Evolutionary conservation across 53 echinoderm and acorn worm species (phyloP).

Genomic region (Holothuria scabra): DNA sequence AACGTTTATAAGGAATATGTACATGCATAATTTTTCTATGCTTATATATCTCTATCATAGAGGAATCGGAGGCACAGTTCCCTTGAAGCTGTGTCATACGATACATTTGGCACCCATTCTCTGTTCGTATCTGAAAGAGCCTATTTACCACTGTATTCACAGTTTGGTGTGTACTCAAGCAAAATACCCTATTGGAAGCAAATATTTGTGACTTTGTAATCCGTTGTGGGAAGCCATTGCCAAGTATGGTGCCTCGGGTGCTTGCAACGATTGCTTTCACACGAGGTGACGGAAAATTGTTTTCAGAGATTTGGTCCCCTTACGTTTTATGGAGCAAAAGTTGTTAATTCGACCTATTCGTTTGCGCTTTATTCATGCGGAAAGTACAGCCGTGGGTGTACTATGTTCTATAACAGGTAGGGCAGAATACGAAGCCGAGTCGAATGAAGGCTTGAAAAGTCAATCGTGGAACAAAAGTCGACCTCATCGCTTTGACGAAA

Average conservation of each 20-base stretch:
- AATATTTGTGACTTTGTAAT: constrained; percentile 37
- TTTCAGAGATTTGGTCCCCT: constrained; percentile 28
- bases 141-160: background rate
- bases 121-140: too few species aligned
- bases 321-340: constrained; percentile 22
- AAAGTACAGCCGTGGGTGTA: constrained; percentile 3
- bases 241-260: constrained; percentile 22
- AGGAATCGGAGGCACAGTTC: too few species aligned
- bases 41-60: too few species aligned
- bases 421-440: too few species aligned
- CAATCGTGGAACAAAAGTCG: too few species aligned
- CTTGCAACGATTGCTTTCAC: constrained; percentile 25
- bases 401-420: too few species aligned
- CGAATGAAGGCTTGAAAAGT: too few species aligned
- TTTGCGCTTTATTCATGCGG: constrained; percentile 11
- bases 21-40: too few species aligned
- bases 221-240: constrained; percentile 39
- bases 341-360: background rate
- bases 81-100: too few species aligned
- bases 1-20: too few species aligned
- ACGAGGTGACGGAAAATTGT: constrained; percentile 36
- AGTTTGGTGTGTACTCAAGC: constrained; percentile 24
- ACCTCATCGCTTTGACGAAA: too few species aligned
- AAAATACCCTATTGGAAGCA: constrained; percentile 38
- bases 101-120: too few species aligned